Evolutionary conservation across 2,888 invertebrate species (phyloP).

Genomic region (Torymus aiolomorphi): DNA sequence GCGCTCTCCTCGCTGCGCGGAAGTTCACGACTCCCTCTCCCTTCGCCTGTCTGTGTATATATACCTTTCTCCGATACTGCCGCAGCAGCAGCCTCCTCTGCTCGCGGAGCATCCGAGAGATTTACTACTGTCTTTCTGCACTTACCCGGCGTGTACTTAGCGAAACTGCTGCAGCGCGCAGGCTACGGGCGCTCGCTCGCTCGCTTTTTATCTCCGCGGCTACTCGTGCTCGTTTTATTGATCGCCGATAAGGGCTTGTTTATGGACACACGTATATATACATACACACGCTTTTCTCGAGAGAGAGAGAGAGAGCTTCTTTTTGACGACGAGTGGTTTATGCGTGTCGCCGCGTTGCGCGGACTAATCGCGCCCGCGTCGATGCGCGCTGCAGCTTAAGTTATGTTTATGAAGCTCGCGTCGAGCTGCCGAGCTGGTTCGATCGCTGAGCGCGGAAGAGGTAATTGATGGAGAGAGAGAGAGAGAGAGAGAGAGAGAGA

Average conservation of each 20-base stretch:
- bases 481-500: background rate
- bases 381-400: slow-evolving; percentile 10
- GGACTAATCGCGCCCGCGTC: slow-evolving; percentile 25
- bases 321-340: slow-evolving; percentile 34
- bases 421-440: background rate
- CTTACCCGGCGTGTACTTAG: slow-evolving; percentile 20
- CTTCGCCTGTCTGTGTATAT: background rate
- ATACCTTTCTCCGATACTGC: too few relatives aligned
- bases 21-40: slow-evolving; percentile 1
- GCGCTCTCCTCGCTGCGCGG: slow-evolving; percentile 37
- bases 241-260: slow-evolving; percentile 50
- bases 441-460: background rate
- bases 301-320: too few relatives aligned
- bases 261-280: slow-evolving; percentile 31
- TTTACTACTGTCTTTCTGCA: slow-evolving; percentile 46
- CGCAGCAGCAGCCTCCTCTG: too few relatives aligned
- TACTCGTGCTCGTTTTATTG: slow-evolving; percentile 43
- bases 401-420: slow-evolving; percentile 35
- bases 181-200: background rate
- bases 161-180: background rate
- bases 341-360: background rate
- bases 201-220: slow-evolving; percentile 28
- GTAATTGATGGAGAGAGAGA: slow-evolving; percentile 22
- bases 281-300: too few relatives aligned
- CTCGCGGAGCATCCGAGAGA: slow-evolving; percentile 2